Evolutionary conservation across 2,113 vertebrate species (phyloP).

Genomic region (Hypanus sabinus): DNA sequence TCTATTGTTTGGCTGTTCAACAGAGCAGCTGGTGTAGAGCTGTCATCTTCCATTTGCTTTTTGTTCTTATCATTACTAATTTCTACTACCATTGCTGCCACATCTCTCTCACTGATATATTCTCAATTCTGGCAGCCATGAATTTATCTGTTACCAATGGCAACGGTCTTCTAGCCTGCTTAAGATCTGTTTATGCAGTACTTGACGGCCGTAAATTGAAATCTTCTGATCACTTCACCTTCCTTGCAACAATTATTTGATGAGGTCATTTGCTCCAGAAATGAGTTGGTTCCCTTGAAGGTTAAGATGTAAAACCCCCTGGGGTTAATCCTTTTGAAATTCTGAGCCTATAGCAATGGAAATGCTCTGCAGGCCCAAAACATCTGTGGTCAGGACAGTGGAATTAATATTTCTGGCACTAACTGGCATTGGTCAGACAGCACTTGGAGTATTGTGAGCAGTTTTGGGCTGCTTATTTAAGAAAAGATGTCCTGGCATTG

Average conservation of each 20-base stretch:
- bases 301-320: no score
- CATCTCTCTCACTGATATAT: background rate
- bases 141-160: background rate
- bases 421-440: no score
- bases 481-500: no score
- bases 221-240: background rate
- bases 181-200: background rate
- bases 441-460: no score
- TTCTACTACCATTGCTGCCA: background rate
- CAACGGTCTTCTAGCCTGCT: background rate
- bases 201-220: background rate
- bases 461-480: no score
- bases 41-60: background rate
- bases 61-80: background rate
- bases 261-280: background rate
- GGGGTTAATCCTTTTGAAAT: background rate
- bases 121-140: background rate
- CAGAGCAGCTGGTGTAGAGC: background rate
- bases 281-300: background rate
- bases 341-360: background rate
- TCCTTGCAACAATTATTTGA: background rate
- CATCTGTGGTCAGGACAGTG: background rate
- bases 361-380: background rate
- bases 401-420: background rate
- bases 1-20: background rate